Evolutionary conservation across 2,113 vertebrate species (phyloP).

Genomic region (Echinops telfairi): DNA sequence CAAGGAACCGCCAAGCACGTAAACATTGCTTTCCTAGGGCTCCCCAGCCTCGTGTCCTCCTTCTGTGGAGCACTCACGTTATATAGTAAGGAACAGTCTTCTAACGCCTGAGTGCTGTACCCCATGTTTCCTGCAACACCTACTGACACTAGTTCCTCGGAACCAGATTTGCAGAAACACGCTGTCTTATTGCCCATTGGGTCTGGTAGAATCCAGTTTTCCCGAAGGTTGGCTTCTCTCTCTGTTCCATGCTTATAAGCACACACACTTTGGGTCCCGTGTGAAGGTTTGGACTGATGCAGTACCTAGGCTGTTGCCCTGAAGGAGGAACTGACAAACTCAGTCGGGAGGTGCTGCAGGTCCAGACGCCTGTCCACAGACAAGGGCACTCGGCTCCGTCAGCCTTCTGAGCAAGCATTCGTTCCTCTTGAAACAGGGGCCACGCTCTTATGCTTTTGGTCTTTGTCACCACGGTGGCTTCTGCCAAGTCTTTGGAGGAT

Average conservation of each 20-base stretch:
- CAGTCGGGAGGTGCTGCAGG: neutral
- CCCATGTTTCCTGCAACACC: neutral
- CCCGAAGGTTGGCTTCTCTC: neutral
- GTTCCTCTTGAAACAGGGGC: neutral
- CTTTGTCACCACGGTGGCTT: neutral
- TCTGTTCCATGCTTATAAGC: neutral
- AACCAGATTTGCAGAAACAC: constrained; percentile 2
- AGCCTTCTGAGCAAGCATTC: neutral
- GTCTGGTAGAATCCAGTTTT: neutral
- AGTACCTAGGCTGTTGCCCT: neutral
- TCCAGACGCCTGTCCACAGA: neutral
- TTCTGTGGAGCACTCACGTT: neutral
- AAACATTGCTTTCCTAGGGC: neutral
- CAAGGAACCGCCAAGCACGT: neutral
- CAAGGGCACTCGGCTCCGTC: neutral
- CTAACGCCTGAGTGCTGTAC: too few relatives aligned
- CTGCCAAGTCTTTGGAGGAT: constrained; percentile 8
- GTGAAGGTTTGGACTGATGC: neutral
- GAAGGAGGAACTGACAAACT: neutral
- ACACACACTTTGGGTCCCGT: neutral
- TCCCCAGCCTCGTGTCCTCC: neutral
- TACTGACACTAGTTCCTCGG: neutral
- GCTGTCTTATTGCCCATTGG: neutral
- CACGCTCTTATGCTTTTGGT: neutral
- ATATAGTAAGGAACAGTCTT: too few relatives aligned